phyloP scores from a whole-genome alignment of 2,888 invertebrate genomes.

The Aporophyla nigra region DNA sequence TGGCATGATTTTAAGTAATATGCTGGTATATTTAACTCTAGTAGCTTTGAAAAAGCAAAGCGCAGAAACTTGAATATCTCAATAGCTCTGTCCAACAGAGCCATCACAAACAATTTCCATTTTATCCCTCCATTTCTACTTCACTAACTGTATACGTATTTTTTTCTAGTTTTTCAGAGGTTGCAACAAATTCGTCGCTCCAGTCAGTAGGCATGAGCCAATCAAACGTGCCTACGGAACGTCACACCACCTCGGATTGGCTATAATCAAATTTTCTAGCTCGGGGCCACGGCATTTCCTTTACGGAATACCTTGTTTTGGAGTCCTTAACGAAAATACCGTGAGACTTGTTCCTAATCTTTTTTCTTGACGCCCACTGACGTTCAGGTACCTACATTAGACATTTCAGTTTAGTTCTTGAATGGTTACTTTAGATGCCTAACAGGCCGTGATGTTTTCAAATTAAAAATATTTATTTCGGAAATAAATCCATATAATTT shows the following conservation, averaged over 20 bases:
- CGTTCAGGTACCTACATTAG: no score
- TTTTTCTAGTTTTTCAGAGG: not conserved
- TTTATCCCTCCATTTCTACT: not conserved
- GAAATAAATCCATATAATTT: no score
- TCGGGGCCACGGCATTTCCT: conserved; percentile 4
- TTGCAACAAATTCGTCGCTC: conserved; percentile 3
- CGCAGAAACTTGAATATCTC: no score
- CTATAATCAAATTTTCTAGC: conserved; percentile 42
- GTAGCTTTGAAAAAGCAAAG: not conserved
- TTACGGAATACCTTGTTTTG: conserved; percentile 8
- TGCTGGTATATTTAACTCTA: not conserved
- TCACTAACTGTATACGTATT: conserved; percentile 4
- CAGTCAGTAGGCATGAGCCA: conserved; percentile 28
- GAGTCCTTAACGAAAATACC: conserved; percentile 2
- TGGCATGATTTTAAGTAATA: not conserved
- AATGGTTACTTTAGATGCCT: not conserved
- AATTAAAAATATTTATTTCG: no score
- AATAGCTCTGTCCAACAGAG: not conserved
- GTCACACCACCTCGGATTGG: conserved; percentile 34
- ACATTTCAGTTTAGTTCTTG: no score
- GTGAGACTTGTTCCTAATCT: no score
- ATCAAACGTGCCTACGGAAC: conserved; percentile 28
- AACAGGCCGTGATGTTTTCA: not conserved
- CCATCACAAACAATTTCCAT: not conserved
- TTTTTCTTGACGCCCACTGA: not conserved